A percentile compares a stretch with the other conserved stretches of the same genome.
Conservation (phyloP, 2,797 vertebrate species). For the Cichlasoma orientale region DNA sequence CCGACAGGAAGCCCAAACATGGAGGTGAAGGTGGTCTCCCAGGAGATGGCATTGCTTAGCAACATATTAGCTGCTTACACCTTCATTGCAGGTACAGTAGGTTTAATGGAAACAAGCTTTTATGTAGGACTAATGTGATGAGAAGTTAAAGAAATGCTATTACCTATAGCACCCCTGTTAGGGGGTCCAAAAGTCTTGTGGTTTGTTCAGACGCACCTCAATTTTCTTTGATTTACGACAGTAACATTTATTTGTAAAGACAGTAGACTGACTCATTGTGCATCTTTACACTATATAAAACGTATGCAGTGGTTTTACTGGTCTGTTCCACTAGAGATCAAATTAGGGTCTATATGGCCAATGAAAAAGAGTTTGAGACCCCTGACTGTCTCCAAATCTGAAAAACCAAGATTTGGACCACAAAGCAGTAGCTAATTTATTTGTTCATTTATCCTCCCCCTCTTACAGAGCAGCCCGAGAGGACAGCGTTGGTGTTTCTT, state of each 20-base stretch:
- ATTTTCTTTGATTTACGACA: background rate
- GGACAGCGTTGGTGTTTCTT: conserved; percentile 90
- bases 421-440: background rate
- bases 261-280: background rate
- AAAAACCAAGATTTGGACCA: background rate
- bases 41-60: conserved; percentile 92
- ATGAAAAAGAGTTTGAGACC: background rate
- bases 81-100: conserved; percentile 86
- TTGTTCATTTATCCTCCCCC: background rate
- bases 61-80: conserved; percentile 91
- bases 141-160: background rate
- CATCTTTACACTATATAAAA: background rate
- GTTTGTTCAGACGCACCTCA: too few species aligned
- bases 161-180: too few species aligned
- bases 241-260: background rate
- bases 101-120: background rate
- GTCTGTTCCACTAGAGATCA: background rate
- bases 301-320: background rate
- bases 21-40: conserved; percentile 77
- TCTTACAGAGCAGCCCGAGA: conserved; percentile 87
- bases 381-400: background rate
- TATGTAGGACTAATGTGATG: background rate
- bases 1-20: conserved; percentile 65
- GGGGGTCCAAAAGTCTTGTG: too few species aligned
- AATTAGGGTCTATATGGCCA: background rate